Evolutionary conservation across 2,888 invertebrate genomes (phyloP), one percentile per base, ranked within the genome.

Genomic region (Shargacucullia verbasci): DNA sequence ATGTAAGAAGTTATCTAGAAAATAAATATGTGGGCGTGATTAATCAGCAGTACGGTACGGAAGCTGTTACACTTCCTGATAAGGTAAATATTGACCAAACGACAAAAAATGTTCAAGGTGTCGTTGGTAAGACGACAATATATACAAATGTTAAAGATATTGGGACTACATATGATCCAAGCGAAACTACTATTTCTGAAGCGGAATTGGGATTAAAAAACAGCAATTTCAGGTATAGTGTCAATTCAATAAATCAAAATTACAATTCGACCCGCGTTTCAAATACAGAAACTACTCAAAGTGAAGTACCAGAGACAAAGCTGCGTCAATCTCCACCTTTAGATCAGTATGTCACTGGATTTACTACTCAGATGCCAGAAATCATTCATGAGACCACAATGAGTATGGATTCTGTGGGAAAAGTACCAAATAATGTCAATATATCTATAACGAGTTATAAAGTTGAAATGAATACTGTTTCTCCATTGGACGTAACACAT

Each of bases 381-480:
- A 41, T 3, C 0, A 10, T 29, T 13, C 3, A 49, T n/a, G 35
- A 9, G 29, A 20, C n/a, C 15, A 8, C 48, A 47, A 35, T 12
- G 8, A 46, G 11, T 43, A 15, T 13, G 3, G 46, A 50, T n/a
- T 14, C 13, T 7, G 34, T 9, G 1, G 10, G 13, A 4, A n/a
- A 27, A 31, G n/a, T 29, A 34, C 8, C 35, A 25, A 14, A 35
- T 0, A 9, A 31, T 12, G 14, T 5, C 9, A 45, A 1, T 15
- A 4, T 1, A 29, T n/a, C 43, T 5, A 25, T 15, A 7, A 15
- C 29, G 1, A 27, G 14, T 20, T 7, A 40, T 12, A 37, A 33
- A 14, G 34, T 10, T 12, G 25, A 61, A 38, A 56, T 15, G n/a
- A 56, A 34, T 12, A 44, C 35, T 39, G n/a, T 7, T 0, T 14